Evolutionary conservation across 2,888 invertebrate genomes (phyloP), one percentile per base, ranked within the genome.

Genomic region (Neria commutata): DNA sequence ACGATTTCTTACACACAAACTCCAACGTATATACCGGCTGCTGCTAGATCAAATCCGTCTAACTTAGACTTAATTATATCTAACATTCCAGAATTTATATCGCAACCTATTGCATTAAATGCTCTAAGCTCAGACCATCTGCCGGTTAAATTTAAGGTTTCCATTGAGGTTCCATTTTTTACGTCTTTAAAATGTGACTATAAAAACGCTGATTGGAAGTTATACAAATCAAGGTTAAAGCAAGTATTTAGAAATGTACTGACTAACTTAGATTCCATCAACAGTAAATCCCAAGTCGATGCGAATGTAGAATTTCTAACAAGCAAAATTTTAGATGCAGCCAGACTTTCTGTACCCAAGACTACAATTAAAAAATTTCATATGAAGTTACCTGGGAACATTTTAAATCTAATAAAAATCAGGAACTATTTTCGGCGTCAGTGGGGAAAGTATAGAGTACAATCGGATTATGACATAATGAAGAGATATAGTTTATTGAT

Each of bases 201-300:
- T 45, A 55, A 54, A 50, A 54, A 58, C 19, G 58, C 54, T 3
- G 45, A 58, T 21, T 54, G 54, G 58, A 19, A 25, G 23, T 11
- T 33, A 10, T 54, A 50, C 42, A 29, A 14, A 19, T 24, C 14
- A 10, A 33, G 1, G 10, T n/a, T 34, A 17, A 29, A 33, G n/a
- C 2, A 34, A 11, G 16, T 14, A 19, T 16, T 50, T 3, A 50
- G 34, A 33, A 21, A 29, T 29, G 11, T 49, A 4, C 16, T 17
- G 8, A 26, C 17, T 16, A 16, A 49, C 29, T 17, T 49, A 17
- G 29, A 26, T 24, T n/a, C n/a, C n/a, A n/a, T n/a, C n/a, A n/a
- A n/a, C n/a, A n/a, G n/a, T n/a, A n/a, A n/a, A n/a, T n/a, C n/a
- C n/a, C n/a, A n/a, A n/a, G n/a, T n/a, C n/a, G n/a, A n/a, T n/a